These are phyloP conservation scores for Icerya purchasi DNA, from an alignment of 2,888 invertebrate species.

Conservation along the genomic window DNA sequence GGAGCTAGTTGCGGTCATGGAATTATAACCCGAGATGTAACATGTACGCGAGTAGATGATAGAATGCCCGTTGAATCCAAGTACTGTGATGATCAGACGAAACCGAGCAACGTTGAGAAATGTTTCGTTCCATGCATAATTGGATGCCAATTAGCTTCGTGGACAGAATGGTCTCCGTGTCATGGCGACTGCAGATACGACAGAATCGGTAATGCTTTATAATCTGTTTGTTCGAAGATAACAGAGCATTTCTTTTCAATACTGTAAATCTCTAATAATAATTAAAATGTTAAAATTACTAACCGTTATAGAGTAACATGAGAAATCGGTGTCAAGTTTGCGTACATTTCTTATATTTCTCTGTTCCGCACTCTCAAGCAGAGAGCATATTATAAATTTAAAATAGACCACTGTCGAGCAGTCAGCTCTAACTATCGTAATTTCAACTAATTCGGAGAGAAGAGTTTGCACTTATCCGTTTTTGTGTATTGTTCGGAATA, in stretches of 20 bases:
- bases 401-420: too few species aligned
- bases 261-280: constrained; percentile 22
- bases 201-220: constrained; percentile 4
- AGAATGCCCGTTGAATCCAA: constrained; percentile 19
- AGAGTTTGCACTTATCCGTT: too few species aligned
- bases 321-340: too few species aligned
- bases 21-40: constrained; percentile 23
- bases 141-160: constrained; percentile 25
- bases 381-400: too few species aligned
- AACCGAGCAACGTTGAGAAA: constrained; percentile 20
- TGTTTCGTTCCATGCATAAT: constrained; percentile 26
- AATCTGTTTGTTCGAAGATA: not conserved
- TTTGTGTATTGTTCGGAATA: too few species aligned
- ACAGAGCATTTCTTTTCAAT: not conserved
- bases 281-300: too few species aligned
- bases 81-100: constrained; percentile 11
- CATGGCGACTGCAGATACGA: constrained; percentile 22
- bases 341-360: too few species aligned
- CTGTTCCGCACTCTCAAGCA: too few species aligned
- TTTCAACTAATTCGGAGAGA: too few species aligned
- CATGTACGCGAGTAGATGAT: constrained; percentile 23
- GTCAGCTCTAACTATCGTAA: too few species aligned
- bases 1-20: constrained; percentile 26
- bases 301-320: too few species aligned
- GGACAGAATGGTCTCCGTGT: constrained; percentile 27